phyloP scores from a whole-genome alignment of 2,113 vertebrate species.

The Otus sunia region DNA sequence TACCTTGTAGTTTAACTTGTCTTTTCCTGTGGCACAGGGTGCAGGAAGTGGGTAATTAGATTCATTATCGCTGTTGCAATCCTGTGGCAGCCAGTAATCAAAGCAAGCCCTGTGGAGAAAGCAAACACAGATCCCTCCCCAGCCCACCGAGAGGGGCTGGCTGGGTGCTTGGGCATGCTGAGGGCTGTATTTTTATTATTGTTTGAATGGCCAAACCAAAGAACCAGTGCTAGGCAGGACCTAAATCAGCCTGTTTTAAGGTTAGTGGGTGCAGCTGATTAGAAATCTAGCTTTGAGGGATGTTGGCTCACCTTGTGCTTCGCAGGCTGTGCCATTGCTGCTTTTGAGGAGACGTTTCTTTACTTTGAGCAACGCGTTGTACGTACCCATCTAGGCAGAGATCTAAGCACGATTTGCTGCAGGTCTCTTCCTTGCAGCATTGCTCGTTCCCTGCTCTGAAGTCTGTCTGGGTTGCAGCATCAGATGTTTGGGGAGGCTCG shows the following conservation, averaged over 20 bases:
- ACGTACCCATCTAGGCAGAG: background rate
- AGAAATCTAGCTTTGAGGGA: background rate
- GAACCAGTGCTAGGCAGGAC: too few relatives aligned
- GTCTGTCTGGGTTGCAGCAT: background rate
- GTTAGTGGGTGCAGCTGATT: background rate
- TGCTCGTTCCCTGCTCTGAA: background rate
- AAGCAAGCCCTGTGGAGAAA: background rate
- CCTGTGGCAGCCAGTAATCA: background rate
- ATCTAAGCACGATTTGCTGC: background rate
- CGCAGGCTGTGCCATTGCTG: too few relatives aligned
- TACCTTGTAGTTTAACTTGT: background rate
- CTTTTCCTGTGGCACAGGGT: background rate
- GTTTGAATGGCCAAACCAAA: background rate
- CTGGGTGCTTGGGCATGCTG: background rate
- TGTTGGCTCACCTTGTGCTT: background rate
- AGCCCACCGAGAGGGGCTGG: background rate
- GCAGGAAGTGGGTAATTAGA: background rate
- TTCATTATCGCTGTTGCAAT: background rate
- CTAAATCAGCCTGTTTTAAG: background rate
- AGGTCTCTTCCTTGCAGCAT: background rate
- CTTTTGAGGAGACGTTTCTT: background rate
- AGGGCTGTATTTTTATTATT: too few relatives aligned
- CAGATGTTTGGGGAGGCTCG: background rate
- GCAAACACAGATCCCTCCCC: background rate
- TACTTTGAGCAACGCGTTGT: background rate